A percentile compares a stretch with the other conserved stretches of the same genome.
These are phyloP conservation scores for Eulithis prunata DNA, from an alignment of 2,888 invertebrate genomes.

Conservation along the genomic window DNA sequence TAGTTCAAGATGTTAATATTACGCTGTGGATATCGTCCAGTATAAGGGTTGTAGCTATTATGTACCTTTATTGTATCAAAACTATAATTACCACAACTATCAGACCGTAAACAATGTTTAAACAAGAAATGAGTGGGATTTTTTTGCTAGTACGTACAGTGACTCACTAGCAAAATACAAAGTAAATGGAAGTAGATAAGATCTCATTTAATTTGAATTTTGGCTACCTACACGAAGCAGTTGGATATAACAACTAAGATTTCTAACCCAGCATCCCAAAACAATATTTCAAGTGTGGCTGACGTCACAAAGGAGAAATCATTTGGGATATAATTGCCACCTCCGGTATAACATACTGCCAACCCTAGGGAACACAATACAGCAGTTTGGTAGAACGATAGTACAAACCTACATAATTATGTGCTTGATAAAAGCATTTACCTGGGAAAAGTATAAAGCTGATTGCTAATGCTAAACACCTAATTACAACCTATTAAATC, in stretches of 20 bases:
- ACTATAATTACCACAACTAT: too few relatives aligned
- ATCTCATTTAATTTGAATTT: neutral
- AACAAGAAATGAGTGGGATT: too few relatives aligned
- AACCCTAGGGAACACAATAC: conserved; percentile 34
- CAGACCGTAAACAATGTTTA: too few relatives aligned
- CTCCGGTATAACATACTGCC: conserved; percentile 32
- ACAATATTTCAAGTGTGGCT: conserved; percentile 22
- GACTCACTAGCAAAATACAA: too few relatives aligned
- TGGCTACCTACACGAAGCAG: neutral
- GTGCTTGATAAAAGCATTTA: conserved; percentile 1
- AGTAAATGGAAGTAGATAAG: conserved; percentile 1
- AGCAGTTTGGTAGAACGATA: conserved; percentile 26
- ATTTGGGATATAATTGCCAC: conserved; percentile 41
- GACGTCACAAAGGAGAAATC: conserved; percentile 28
- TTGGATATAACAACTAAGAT: conserved; percentile 1
- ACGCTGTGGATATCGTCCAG: too few relatives aligned
- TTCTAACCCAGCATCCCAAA: conserved; percentile 8
- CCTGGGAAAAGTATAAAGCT: too few relatives aligned
- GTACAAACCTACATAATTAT: conserved; percentile 9
- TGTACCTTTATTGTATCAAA: too few relatives aligned
- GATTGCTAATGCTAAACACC: too few relatives aligned
- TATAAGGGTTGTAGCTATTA: too few relatives aligned
- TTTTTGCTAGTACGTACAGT: too few relatives aligned
- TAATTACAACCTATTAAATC: too few relatives aligned
- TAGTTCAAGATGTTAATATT: too few relatives aligned